These are phyloP conservation scores for Nycticryphes semicollaris DNA, from an alignment of 2,113 vertebrate genomes.

Conservation along the genomic window DNA sequence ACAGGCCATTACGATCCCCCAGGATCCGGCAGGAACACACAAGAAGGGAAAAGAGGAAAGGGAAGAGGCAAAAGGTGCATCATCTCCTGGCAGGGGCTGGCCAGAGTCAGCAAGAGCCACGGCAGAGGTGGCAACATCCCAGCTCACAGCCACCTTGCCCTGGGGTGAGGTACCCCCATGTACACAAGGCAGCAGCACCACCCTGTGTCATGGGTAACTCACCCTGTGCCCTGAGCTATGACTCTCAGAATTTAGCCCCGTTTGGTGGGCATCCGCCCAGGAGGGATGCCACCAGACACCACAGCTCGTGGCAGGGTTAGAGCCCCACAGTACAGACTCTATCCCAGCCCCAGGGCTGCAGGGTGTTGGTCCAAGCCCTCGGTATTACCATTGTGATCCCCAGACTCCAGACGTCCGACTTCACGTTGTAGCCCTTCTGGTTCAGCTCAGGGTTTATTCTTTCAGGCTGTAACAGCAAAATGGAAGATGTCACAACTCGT, in stretches of 20 bases:
- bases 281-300: not conserved
- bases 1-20: not conserved
- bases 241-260: not conserved
- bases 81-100: not conserved
- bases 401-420: slow-evolving; percentile 82
- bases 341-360: not conserved
- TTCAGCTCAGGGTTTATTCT: slow-evolving; percentile 83
- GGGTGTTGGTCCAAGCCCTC: not conserved
- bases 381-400: slow-evolving; percentile 81
- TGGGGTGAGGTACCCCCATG: not conserved
- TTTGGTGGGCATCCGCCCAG: not conserved
- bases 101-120: accelerated
- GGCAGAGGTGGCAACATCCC: accelerated
- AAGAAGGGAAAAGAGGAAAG: not conserved
- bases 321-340: not conserved
- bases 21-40: not conserved
- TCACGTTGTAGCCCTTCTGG: slow-evolving; percentile 84
- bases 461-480: slow-evolving; percentile 71
- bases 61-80: not conserved
- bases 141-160: not conserved
- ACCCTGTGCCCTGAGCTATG: not conserved
- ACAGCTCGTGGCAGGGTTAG: not conserved
- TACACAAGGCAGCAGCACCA: not conserved
- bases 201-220: not conserved
- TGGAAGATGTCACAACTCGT: not conserved